phyloP scores from a whole-genome alignment of 2,888 invertebrate species.

The Orchestes rusci region DNA sequence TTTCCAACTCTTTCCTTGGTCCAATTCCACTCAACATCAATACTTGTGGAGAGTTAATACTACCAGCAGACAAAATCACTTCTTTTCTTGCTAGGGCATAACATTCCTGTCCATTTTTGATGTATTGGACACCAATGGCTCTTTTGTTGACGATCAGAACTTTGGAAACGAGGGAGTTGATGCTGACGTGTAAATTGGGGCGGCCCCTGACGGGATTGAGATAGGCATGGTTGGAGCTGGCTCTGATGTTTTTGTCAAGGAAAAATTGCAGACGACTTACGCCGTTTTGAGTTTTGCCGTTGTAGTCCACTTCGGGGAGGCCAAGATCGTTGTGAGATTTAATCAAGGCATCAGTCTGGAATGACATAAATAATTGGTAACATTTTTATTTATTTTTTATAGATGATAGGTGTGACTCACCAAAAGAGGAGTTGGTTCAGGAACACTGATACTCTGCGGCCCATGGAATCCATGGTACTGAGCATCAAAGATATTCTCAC shows the following conservation, averaged over 20 bases:
- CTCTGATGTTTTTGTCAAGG: slow-evolving; percentile 6
- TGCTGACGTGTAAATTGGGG: slow-evolving; percentile 8
- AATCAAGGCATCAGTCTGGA: slow-evolving; percentile 8
- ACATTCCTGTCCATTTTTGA: slow-evolving; percentile 38
- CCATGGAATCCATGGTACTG: slow-evolving; percentile 9
- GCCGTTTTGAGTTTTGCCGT: slow-evolving; percentile 13
- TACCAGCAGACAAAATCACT: slow-evolving; percentile 9
- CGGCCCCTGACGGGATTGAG: slow-evolving; percentile 10
- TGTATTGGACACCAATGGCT: slow-evolving; percentile 24
- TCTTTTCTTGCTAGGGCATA: slow-evolving; percentile 7
- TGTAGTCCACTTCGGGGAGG: slow-evolving; percentile 10
- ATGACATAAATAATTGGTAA: neutral
- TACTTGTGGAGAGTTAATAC: slow-evolving; percentile 7
- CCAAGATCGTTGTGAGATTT: slow-evolving; percentile 10
- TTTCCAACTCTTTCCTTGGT: slow-evolving; percentile 4
- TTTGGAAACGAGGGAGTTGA: slow-evolving; percentile 7
- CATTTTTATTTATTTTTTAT: neutral
- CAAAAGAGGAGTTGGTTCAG: slow-evolving; percentile 9
- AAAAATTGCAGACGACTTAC: slow-evolving; percentile 12
- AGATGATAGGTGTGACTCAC: slow-evolving; percentile 1
- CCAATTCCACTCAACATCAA: slow-evolving; percentile 10
- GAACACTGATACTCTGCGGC: slow-evolving; percentile 7
- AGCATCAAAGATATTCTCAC: neutral
- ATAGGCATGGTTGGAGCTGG: slow-evolving; percentile 13
- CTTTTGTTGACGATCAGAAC: slow-evolving; percentile 3